Base-by-base conservation (phyloP, 2,113 vertebrate genomes). In the Noctilio leporinus region DNA sequence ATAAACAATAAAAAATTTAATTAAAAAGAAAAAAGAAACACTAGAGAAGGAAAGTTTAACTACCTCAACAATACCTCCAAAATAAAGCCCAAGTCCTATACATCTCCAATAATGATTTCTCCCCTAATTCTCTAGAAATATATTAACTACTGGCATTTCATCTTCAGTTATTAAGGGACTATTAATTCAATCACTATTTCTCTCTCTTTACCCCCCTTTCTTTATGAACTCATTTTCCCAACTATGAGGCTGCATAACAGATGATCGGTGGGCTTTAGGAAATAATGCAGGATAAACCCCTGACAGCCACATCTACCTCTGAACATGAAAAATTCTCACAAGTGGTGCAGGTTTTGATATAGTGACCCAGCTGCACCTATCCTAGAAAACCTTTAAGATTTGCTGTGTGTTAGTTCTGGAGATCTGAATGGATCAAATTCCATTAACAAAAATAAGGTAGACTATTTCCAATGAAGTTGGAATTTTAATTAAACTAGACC, bases 161-260 rank as follows among this genome's bases (percentile, higher is more conserved):
- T 57, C 57, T 85, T 95, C 73, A 96, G 51, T 77, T 91, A 95
- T 51, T 80, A 92, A 81, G 5, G 35, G 14, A 77, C 16, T 87
- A 86, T 16, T 83, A 83, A 67, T 76, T 83, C 53, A 75, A 38
- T 49, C 15, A 28, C 11, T 70, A 33, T 20, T 35, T 55, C 49
- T 65, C 24, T 49, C 10, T 65, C 69, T 62, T 57, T 14, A 64
- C 20, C 3, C 65, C 19, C n/a, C 38, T 87, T 28, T 16, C 28
- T 65, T 93, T 77, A 70, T 19, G 6, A 65, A 70, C 55, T 64
- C 12, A 84, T 75, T 78, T 77, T 28, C 65, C 67, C 87, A n/a
- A 69, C 6, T 35, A 91, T 35, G 10, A 92, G 30, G 26, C 33
- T 80, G 10, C 35, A 35, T 5, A 45, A 53, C 11, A 81, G 73